Conservation (phyloP, 2,888 invertebrate genomes). For the Stenodera caucasica region DNA sequence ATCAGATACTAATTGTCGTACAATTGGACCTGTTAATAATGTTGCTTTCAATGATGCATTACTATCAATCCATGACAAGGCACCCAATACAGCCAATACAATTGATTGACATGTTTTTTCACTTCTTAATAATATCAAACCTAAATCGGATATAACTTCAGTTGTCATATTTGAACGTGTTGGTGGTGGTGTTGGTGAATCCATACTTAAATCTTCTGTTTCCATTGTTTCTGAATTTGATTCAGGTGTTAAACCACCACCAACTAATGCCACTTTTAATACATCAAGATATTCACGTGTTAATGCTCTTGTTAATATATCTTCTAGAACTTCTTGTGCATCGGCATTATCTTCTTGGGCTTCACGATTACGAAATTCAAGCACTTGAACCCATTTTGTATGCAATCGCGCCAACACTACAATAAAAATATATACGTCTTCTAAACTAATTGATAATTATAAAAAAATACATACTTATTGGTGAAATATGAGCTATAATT, state of each 20-base stretch:
- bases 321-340: constrained; percentile 81
- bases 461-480: constrained; percentile 69
- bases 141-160: constrained; percentile 82
- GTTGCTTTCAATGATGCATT: constrained; percentile 80
- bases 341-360: constrained; percentile 77
- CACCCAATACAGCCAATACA: constrained; percentile 65
- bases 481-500: constrained; percentile 74
- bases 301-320: constrained; percentile 81
- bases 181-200: constrained; percentile 62
- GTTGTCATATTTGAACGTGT: constrained; percentile 58
- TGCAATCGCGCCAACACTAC: constrained; percentile 70
- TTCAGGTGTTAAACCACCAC: constrained; percentile 64
- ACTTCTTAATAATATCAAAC: constrained; percentile 65
- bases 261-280: constrained; percentile 72
- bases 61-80: constrained; percentile 86
- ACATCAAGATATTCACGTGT: constrained; percentile 89
- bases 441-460: neutral
- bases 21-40: constrained; percentile 70
- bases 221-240: constrained; percentile 62
- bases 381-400: constrained; percentile 78
- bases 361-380: constrained; percentile 74
- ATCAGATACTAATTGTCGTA: constrained; percentile 66
- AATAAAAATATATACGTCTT: constrained; percentile 31
- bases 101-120: constrained; percentile 67
- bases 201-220: constrained; percentile 70